Conservation (phyloP, 2,888 invertebrate genomes). For the Drosophila nr. medialis region DNA sequence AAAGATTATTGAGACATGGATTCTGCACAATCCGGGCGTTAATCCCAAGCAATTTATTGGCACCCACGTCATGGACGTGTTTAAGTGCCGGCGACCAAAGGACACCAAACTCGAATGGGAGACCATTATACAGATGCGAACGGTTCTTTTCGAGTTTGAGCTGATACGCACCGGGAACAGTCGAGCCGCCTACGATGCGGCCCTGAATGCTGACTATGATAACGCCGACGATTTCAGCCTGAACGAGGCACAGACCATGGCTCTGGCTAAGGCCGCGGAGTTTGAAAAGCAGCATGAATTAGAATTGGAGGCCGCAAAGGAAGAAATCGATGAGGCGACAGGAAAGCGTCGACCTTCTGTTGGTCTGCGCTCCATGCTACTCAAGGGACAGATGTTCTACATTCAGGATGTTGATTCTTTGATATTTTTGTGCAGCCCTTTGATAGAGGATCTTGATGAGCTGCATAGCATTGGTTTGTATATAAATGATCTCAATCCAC, state of each 20-base stretch:
- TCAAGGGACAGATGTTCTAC: slow-evolving; percentile 94
- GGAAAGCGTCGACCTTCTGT: slow-evolving; percentile 52
- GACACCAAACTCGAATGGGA: slow-evolving; percentile 93
- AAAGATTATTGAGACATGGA: slow-evolving; percentile 91
- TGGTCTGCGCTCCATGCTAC: slow-evolving; percentile 87
- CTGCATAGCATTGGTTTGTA: slow-evolving; percentile 91
- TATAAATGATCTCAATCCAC: slow-evolving; percentile 94
- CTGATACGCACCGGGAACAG: slow-evolving; percentile 87
- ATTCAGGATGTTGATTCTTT: slow-evolving; percentile 92
- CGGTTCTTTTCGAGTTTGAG: slow-evolving; percentile 94
- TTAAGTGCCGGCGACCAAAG: slow-evolving; percentile 92
- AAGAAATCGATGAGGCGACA: slow-evolving; percentile 68
- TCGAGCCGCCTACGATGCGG: slow-evolving; percentile 74
- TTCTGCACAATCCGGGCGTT: slow-evolving; percentile 85
- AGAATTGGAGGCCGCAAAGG: slow-evolving; percentile 41
- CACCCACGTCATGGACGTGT: slow-evolving; percentile 88
- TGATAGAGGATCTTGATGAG: slow-evolving; percentile 95
- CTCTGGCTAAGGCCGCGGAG: slow-evolving; percentile 56
- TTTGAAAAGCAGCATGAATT: slow-evolving; percentile 54
- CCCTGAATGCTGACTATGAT: slow-evolving; percentile 75
- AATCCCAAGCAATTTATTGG: slow-evolving; percentile 87
- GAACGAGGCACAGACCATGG: slow-evolving; percentile 75
- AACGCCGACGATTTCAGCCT: slow-evolving; percentile 65
- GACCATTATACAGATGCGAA: slow-evolving; percentile 90
- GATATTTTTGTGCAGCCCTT: slow-evolving; percentile 94